Evolutionary conservation across 2,888 invertebrate genomes (phyloP).

Genomic region (Nesidiocoris tenuis): DNA sequence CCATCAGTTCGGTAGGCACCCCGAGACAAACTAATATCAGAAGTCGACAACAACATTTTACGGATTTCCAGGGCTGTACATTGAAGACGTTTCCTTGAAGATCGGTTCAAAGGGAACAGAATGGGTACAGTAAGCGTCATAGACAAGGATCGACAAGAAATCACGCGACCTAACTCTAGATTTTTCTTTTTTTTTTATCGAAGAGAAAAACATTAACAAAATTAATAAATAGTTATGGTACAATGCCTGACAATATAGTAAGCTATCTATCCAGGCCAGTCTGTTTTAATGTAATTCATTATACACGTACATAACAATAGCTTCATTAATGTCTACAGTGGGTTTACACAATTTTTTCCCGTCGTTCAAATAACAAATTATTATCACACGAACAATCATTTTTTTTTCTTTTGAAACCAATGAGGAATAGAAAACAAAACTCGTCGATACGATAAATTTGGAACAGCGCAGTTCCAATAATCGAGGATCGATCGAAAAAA

Average conservation of each 20-base stretch:
- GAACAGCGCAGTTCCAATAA: too few species aligned
- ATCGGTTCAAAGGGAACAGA: background rate
- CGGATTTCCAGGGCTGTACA: background rate
- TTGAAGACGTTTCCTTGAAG: background rate
- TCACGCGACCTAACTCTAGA: background rate
- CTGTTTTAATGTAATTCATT: conserved; percentile 1
- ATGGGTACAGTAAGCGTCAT: background rate
- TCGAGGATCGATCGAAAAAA: too few species aligned
- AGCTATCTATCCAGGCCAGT: conserved; percentile 12
- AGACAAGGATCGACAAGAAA: background rate
- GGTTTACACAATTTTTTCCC: background rate
- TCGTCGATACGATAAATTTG: too few species aligned
- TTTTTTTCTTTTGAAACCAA: background rate
- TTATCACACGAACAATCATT: conserved; percentile 13
- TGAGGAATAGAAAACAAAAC: background rate
- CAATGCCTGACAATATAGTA: background rate
- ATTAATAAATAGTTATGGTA: background rate
- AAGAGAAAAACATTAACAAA: background rate
- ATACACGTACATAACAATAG: background rate
- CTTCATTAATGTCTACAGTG: conserved; percentile 4
- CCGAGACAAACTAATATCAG: background rate
- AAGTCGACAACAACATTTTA: background rate
- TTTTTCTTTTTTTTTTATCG: background rate
- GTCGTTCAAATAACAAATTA: conserved; percentile 25
- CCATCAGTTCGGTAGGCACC: background rate